Conservation (phyloP, 2,888 invertebrate genomes). For the Lucinisca nassula region DNA sequence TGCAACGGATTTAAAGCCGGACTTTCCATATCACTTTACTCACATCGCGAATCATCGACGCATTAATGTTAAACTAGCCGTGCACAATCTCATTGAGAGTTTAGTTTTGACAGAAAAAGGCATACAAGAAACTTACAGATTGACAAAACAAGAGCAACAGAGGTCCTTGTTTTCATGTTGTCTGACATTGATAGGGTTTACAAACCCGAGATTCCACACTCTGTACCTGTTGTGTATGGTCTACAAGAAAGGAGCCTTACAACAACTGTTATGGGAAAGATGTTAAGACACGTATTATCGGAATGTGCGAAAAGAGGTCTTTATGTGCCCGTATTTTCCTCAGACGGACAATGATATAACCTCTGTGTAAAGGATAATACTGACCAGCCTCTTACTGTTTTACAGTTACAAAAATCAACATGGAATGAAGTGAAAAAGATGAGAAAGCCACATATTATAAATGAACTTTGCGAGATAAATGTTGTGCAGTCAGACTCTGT, state of each 20-base stretch:
- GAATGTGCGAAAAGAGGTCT: constrained; percentile 21
- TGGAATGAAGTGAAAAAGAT: background rate
- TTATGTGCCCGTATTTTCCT: constrained; percentile 36
- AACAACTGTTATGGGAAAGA: background rate
- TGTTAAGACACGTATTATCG: constrained; percentile 1
- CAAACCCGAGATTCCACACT: background rate
- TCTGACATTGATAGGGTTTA: background rate
- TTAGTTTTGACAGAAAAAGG: background rate
- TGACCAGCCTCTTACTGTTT: constrained; percentile 16
- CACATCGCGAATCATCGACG: background rate
- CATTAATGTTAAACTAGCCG: background rate
- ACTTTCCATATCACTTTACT: background rate
- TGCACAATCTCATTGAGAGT: background rate
- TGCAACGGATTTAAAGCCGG: no score
- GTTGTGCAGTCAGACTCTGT: background rate
- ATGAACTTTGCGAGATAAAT: background rate
- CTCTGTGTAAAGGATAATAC: constrained; percentile 8
- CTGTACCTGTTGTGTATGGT: constrained; percentile 24
- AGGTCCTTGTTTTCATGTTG: background rate
- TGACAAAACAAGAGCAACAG: background rate
- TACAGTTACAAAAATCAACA: background rate
- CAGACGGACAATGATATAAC: constrained; percentile 39
- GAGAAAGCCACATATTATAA: background rate
- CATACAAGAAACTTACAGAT: background rate
- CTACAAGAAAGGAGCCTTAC: constrained; percentile 29